These are phyloP conservation scores for Isurus oxyrinchus DNA, from an alignment of 2,113 vertebrate genomes.

Conservation along the genomic window DNA sequence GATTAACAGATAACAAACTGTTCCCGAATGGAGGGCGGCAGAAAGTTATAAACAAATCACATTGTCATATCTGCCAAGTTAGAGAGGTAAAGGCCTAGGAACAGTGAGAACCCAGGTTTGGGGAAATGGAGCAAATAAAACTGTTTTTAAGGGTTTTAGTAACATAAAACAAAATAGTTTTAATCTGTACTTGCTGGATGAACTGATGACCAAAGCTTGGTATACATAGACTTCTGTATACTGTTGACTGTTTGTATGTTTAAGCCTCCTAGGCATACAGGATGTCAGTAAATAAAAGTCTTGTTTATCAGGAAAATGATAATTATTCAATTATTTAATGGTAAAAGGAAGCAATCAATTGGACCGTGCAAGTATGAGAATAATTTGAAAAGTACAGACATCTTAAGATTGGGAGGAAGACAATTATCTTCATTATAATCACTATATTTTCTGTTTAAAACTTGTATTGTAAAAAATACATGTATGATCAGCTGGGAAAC, in stretches of 20 bases:
- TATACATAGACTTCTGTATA: not conserved
- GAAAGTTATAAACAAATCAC: not conserved
- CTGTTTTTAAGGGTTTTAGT: not conserved
- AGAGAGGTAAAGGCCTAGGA: not conserved
- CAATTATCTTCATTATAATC: conserved; percentile 31
- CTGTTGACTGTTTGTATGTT: not conserved
- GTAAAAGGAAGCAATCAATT: not conserved
- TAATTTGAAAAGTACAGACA: conserved; percentile 9
- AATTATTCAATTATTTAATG: conserved; percentile 32
- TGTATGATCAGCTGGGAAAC: not conserved
- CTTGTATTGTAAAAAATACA: not conserved
- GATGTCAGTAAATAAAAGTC: conserved; percentile 27
- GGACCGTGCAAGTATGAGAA: not conserved
- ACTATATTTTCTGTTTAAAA: conserved; percentile 25
- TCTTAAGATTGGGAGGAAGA: not conserved
- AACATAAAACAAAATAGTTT: not conserved
- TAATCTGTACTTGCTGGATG: not conserved
- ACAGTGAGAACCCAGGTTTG: not conserved
- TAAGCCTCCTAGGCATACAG: not conserved
- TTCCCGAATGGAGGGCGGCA: not conserved
- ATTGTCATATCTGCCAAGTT: not conserved
- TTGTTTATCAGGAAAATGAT: conserved; percentile 19
- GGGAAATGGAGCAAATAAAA: not conserved
- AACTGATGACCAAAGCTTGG: conserved; percentile 3
- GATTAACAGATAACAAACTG: not conserved